Base-by-base conservation (phyloP, 2,888 invertebrate species). In the Norana najaformis region DNA sequence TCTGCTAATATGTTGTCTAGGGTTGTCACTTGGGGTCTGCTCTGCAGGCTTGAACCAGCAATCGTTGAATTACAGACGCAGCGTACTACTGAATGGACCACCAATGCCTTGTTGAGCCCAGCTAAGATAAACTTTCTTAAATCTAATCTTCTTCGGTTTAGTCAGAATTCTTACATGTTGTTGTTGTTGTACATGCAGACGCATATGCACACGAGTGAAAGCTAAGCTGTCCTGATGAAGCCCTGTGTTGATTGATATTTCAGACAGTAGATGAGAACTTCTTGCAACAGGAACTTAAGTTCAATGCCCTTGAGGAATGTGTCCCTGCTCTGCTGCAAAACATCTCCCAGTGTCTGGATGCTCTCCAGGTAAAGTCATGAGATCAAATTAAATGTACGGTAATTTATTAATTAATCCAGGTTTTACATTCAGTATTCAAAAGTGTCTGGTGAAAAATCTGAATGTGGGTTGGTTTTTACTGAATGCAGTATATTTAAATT, bases 231-330 rank as follows among this genome's bases (percentile, higher is more conserved):
- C 30, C 69, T 69, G 53, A 53, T 53, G 5, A 5, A n/a, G 14
- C 47, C 18, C 14, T 89, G 39, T 34, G 34, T 20, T 89, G 36
- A n/a, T 37, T 39, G 36, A 20, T 89, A 34, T 39, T 89, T 88
- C 91, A 94, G 94, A 95, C 95, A 6, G 94, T 95, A 88, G 96
- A 96, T 93, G 94, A 95, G 89, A 94, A 94, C n/a, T 96, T 96
- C 93, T 96, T 96, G 53, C 95, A 95, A 89, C 95, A 95, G 83
- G 96, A 96, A 91, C 94, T 93, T n/a, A 95, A 95, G 90, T 96
- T 96, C 93, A 94, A 95, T 90, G 93, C 94, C n/a, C 92, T 96
- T 35, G 96, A 96, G 92, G 96, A 95, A 92, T 95, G 95, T 85
- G 94, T 95, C 3, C 95, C 95, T 92, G 94, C 95, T 89, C 95